A percentile compares a stretch with the other conserved stretches of the same genome.
phyloP scores from a whole-genome alignment of 1,140 invertebrate species.

The Chironomus tepperi region DNA sequence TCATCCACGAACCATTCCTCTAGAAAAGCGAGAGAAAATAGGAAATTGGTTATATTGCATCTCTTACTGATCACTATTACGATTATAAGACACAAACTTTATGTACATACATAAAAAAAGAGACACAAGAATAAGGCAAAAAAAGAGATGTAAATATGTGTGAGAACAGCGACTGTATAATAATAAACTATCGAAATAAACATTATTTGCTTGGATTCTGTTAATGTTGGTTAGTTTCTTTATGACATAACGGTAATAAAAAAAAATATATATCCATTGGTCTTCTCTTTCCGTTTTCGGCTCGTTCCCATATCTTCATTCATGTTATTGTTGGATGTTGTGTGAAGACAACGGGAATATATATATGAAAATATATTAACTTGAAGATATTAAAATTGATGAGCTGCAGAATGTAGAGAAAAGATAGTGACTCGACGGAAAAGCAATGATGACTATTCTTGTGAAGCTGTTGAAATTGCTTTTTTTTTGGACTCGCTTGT shows the following conservation, averaged over 20 bases:
- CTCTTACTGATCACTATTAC: neutral
- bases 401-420: neutral
- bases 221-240: slow-evolving; percentile 19
- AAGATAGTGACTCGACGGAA: neutral
- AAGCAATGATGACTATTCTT: neutral
- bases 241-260: slow-evolving; percentile 21
- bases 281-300: neutral
- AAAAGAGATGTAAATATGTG: neutral
- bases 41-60: slow-evolving; percentile 5
- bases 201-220: slow-evolving; percentile 16
- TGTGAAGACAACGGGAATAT: neutral
- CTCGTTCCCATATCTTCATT: neutral
- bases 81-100: neutral
- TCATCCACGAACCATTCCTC: no score
- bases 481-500: no score
- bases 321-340: neutral
- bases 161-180: neutral
- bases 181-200: slow-evolving; percentile 19
- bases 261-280: slow-evolving; percentile 18
- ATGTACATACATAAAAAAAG: neutral
- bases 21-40: neutral
- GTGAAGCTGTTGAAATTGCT: neutral
- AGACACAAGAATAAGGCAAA: neutral
- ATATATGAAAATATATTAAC: neutral
- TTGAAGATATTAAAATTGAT: neutral